phyloP scores from a whole-genome alignment of 1,140 invertebrate species.

The Saccostrea cuccullata region DNA sequence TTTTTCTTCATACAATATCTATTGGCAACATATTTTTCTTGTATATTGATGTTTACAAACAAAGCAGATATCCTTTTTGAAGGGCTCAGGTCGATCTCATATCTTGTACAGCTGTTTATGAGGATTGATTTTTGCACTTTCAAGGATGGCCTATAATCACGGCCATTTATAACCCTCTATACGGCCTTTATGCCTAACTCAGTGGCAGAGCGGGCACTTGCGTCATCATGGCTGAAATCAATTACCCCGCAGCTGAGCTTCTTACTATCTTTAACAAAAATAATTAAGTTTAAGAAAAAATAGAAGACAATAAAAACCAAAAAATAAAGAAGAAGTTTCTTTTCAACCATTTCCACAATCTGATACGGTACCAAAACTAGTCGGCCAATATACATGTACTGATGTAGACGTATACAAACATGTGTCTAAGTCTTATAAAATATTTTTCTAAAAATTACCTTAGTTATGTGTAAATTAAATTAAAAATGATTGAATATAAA shows the following conservation, averaged over 20 bases:
- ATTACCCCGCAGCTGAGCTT: neutral
- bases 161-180: conserved; percentile 16
- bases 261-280: too few species aligned
- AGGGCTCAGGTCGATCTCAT: conserved; percentile 20
- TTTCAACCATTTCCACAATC: too few species aligned
- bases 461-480: too few species aligned
- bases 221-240: conserved; percentile 23
- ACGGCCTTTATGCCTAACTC: neutral
- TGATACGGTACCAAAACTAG: too few species aligned
- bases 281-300: too few species aligned
- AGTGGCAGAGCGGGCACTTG: neutral
- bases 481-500: too few species aligned
- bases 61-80: neutral
- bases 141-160: conserved; percentile 13
- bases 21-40: conserved; percentile 16
- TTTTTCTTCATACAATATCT: neutral
- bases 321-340: too few species aligned
- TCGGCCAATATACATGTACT: too few species aligned
- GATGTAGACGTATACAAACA: too few species aligned
- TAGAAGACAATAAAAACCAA: too few species aligned
- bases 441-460: too few species aligned
- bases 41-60: conserved; percentile 36
- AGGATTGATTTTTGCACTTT: conserved; percentile 11
- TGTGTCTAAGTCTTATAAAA: too few species aligned
- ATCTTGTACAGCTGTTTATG: conserved; percentile 12